Conservation (phyloP, 2,113 vertebrate species). For the Pteronura brasiliensis region DNA sequence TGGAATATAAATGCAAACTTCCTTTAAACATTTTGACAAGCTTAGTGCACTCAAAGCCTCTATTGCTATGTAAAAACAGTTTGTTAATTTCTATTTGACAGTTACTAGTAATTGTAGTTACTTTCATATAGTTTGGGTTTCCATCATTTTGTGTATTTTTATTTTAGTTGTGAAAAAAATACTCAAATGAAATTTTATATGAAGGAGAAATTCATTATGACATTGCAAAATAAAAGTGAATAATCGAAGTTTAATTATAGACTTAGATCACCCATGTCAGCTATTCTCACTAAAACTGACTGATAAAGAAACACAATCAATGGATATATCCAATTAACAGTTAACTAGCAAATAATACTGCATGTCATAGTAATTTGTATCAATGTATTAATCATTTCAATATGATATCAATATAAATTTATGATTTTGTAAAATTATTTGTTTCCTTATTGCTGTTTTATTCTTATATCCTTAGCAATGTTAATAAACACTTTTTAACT, state of each 20-base stretch:
- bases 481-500: background rate
- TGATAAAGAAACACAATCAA: slow-evolving; percentile 20
- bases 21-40: slow-evolving; percentile 76
- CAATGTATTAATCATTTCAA: background rate
- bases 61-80: slow-evolving; percentile 71
- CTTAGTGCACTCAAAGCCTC: slow-evolving; percentile 57
- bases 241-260: slow-evolving; percentile 58
- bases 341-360: background rate
- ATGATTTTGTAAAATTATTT: background rate
- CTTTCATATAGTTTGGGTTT: slow-evolving; percentile 68
- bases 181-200: slow-evolving; percentile 66
- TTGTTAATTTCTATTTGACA: slow-evolving; percentile 79
- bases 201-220: slow-evolving; percentile 60
- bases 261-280: background rate
- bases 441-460: background rate
- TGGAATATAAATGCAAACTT: slow-evolving; percentile 71
- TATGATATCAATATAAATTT: background rate
- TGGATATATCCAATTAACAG: background rate
- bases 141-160: slow-evolving; percentile 75
- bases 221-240: slow-evolving; percentile 69
- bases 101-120: slow-evolving; percentile 76
- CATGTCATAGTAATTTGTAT: background rate
- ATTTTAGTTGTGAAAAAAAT: slow-evolving; percentile 70
- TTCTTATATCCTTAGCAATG: background rate
- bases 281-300: background rate